A percentile compares a stretch with the other conserved stretches of the same genome.
phyloP scores from a whole-genome alignment of 2,113 vertebrate genomes.

The Mastomys coucha region DNA sequence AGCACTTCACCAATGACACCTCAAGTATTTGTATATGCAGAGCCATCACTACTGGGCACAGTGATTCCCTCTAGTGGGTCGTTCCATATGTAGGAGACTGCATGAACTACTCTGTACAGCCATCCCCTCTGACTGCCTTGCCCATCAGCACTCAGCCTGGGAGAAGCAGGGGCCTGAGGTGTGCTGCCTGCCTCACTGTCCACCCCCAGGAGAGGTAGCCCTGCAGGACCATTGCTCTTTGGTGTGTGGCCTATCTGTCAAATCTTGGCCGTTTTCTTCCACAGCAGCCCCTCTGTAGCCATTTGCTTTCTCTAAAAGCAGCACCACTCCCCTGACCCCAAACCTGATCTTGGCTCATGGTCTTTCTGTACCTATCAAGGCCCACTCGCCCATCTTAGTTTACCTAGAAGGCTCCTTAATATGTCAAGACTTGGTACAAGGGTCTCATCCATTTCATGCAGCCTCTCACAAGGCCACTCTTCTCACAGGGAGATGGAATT shows the following conservation, averaged over 20 bases:
- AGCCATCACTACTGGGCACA: background rate
- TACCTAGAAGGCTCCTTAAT: background rate
- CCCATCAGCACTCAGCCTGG: background rate
- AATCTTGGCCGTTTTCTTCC: background rate
- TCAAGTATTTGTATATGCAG: background rate
- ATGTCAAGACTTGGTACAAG: background rate
- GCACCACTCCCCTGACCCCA: background rate
- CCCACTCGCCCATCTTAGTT: background rate
- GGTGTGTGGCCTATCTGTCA: background rate
- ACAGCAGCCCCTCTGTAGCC: background rate
- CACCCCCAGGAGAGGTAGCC: background rate
- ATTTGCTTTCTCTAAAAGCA: background rate
- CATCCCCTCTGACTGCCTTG: background rate
- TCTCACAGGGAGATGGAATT: background rate
- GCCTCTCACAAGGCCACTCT: background rate
- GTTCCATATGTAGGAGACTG: background rate
- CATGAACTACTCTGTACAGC: background rate
- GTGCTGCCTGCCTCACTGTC: background rate
- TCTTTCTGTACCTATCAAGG: background rate
- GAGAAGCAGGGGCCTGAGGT: background rate
- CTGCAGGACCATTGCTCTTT: background rate
- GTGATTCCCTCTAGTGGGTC: background rate
- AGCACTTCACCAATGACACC: background rate
- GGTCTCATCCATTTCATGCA: background rate
- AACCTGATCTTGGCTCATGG: background rate